Conservation (phyloP, 2,888 invertebrate genomes). For the Drosophila neoperkinsi region DNA sequence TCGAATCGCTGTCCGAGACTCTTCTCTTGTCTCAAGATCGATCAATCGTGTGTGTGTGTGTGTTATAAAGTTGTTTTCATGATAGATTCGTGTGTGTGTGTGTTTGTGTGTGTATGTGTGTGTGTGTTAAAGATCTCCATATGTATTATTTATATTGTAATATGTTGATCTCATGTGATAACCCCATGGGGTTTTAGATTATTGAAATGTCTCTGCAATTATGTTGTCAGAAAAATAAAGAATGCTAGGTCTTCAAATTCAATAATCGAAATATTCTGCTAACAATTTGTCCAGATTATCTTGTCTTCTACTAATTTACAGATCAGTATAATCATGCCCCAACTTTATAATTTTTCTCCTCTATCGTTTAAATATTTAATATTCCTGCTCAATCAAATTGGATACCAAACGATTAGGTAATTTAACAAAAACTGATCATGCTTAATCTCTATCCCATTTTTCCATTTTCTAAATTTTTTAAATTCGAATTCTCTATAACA, state of each 20-base stretch:
- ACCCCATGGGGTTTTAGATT: slow-evolving; percentile 50
- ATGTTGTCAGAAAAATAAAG: slow-evolving; percentile 52
- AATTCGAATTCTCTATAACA: background rate
- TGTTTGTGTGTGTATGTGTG: slow-evolving; percentile 9
- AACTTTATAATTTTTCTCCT: background rate
- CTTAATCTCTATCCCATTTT: background rate
- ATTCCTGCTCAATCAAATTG: background rate
- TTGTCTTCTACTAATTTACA: slow-evolving; percentile 10
- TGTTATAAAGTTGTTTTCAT: slow-evolving; percentile 38
- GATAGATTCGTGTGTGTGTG: slow-evolving; percentile 34
- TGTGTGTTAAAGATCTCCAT: slow-evolving; percentile 30
- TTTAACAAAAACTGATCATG: background rate
- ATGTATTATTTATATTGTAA: slow-evolving; percentile 50
- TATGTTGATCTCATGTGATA: slow-evolving; percentile 67
- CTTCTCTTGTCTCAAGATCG: slow-evolving; percentile 63
- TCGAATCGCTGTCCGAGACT: slow-evolving; percentile 35
- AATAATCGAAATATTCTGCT: slow-evolving; percentile 10
- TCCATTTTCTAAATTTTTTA: background rate
- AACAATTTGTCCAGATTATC: slow-evolving; percentile 33
- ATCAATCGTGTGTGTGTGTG: slow-evolving; percentile 55
- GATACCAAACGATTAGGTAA: background rate
- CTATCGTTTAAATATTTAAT: no score
- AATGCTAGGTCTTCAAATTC: background rate
- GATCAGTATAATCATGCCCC: slow-evolving; percentile 6
- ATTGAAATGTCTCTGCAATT: slow-evolving; percentile 67